Evolutionary conservation across 2,888 invertebrate species (phyloP), one percentile per base, ranked within the genome.

Genomic region (Nephrocerus scutellatus): DNA sequence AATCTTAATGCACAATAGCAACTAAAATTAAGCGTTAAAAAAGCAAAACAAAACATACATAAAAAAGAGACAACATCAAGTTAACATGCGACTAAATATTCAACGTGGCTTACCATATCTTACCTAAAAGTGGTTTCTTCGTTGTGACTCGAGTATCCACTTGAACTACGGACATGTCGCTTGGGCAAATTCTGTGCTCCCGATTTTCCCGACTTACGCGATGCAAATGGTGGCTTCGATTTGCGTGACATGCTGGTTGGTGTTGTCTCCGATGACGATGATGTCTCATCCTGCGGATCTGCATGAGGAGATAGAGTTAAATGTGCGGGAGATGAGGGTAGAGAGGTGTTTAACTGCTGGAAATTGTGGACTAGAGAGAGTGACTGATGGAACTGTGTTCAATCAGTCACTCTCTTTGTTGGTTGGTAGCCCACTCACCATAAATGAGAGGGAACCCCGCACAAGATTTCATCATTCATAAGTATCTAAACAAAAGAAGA

Each of bases 41-140:
- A n/a, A n/a, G n/a, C n/a, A n/a, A n/a, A n/a, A n/a, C n/a, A n/a
- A n/a, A n/a, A n/a, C n/a, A n/a, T n/a, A n/a, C n/a, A n/a, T n/a
- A n/a, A n/a, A n/a, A n/a, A n/a, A n/a, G n/a, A n/a, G 22, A 22
- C 41, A 44, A 44, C 44, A 44, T n/a, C 39, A 22, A 45, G 31
- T 26, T 13, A 39, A 33, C 46, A 46, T 44, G 46, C 46, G 39
- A 46, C 46, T 46, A 46, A 28, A 46, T 46, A 46, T 46, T 46
- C 39, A 46, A 46, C 46, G 41, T 46, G 43, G 46, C 46, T 46
- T 46, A 28, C 29, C 38, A 22, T 33, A 46, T 55, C 68, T 60
- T 64, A 82, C 82, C 81, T 82, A 75, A 86, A 86, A 38, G 85
- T 84, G 44, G 85, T 86, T 67, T 86, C 86, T 67, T 86, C 85